Evolutionary conservation across 2,797 vertebrate species (phyloP), one percentile per base, ranked within the genome.

Genomic region (Fundulus diaphanus): DNA sequence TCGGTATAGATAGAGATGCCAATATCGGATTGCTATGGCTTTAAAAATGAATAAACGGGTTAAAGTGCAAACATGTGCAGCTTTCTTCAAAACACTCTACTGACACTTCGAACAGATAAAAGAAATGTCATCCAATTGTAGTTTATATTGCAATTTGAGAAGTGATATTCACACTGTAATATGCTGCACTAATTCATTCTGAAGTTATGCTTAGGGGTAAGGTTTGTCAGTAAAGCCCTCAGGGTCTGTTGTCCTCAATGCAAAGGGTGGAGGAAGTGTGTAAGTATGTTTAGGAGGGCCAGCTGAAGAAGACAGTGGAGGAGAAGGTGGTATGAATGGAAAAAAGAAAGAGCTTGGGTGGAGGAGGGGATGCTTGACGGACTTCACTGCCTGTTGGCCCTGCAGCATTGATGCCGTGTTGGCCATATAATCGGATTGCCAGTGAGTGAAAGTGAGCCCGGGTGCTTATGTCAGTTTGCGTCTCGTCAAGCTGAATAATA

Each of bases 391-490:
- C 95, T 96, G 96, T 95, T 95, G 96, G 95, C 96, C 95, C 93
- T 95, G 92, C 90, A 94, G 95, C 95, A 96, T 96, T 97, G 96
- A 97, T 94, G 96, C 86, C 93, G 95, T 93, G 96, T 90, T 95
- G 96, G 96, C 94, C 92, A 92, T 94, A 96, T 98, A 98, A 98
- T 98, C 94, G 96, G 97, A 98, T 97, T 99, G 93, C 96, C 96
- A 95, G 93, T 90, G 92, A 95, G 95, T 98, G 93, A 97, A 97
- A 97, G 94, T 93, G 93, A 96, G 95, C 96, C 96, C 72, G 94
- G 95, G 96, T 97, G 96, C 97, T 98, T 96, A 95, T 97, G 97
- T 99, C 97, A 98, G 96, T 96, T 98, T 97, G 93, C 94, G 96
- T 98, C 95, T 98, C 95, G 94, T 99, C 97, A 98, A 96, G 94